Percentiles rank a stretch among this genome's conserved stretches.
Evolutionary conservation across 2,113 vertebrate species (phyloP).

Genomic region (Neolamprologus sp.): DNA sequence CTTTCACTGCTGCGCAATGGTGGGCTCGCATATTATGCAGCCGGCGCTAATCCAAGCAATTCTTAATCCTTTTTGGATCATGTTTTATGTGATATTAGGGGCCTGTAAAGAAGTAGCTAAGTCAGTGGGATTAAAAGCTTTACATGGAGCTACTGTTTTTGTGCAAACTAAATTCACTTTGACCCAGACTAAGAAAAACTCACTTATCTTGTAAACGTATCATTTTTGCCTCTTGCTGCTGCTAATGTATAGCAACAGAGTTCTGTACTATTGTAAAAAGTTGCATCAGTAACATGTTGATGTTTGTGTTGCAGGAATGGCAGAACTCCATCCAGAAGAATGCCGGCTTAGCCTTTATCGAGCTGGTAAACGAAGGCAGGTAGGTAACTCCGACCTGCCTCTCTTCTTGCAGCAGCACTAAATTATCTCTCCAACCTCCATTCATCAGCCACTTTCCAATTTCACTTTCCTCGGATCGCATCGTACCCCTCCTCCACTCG

Average conservation of each 20-base stretch:
- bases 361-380: slow-evolving; percentile 87
- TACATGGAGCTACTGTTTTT: neutral
- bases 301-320: slow-evolving; percentile 73
- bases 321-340: slow-evolving; percentile 95
- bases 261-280: neutral
- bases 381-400: slow-evolving; percentile 8
- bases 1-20: slow-evolving; percentile 25
- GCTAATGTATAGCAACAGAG: neutral
- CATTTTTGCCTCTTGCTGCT: neutral
- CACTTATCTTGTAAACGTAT: neutral
- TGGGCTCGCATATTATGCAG: neutral
- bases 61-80: neutral
- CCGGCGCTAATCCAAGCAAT: neutral
- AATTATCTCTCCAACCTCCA: slow-evolving; percentile 23
- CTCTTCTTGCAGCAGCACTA: slow-evolving; percentile 1
- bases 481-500: neutral
- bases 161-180: neutral
- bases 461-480: neutral
- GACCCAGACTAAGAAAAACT: neutral
- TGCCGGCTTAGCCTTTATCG: slow-evolving; percentile 85
- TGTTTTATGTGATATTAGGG: neutral
- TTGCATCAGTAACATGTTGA: neutral
- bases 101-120: neutral
- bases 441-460: slow-evolving; percentile 7
- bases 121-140: neutral